phyloP scores from a whole-genome alignment of 2,113 vertebrate genomes.

The Onychostoma macrolepis region DNA sequence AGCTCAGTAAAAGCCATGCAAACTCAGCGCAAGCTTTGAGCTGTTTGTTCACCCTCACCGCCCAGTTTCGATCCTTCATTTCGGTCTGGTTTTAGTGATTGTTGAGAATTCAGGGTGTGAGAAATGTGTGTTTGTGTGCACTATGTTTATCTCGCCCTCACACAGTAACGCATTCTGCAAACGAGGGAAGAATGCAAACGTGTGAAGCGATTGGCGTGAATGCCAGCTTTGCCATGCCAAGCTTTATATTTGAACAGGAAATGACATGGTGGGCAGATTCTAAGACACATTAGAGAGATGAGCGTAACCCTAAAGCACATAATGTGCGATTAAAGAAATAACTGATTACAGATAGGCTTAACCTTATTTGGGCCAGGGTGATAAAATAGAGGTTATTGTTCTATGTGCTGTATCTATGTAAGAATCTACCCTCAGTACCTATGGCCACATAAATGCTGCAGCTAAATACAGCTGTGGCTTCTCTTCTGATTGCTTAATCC shows the following conservation, averaged over 20 bases:
- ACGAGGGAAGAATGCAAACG: not conserved
- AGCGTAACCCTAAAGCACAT: not conserved
- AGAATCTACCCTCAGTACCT: not conserved
- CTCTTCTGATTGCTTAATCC: not conserved
- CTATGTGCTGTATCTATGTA: not conserved
- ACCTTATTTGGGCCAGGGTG: not conserved
- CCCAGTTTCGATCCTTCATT: not conserved
- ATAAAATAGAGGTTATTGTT: not conserved
- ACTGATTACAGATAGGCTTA: not conserved
- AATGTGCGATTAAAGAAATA: not conserved
- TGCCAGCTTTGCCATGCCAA: not conserved
- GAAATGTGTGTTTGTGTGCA: not conserved
- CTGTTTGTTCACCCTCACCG: not conserved
- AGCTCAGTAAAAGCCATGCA: constrained; percentile 17
- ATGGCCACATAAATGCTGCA: not conserved
- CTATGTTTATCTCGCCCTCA: not conserved
- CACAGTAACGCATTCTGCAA: not conserved
- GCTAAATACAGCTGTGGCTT: not conserved
- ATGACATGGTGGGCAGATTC: not conserved
- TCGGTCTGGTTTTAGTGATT: not conserved
- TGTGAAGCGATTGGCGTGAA: not conserved
- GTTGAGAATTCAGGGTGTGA: not conserved
- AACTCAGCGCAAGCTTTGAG: constrained; percentile 34
- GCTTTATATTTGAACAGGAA: constrained; percentile 5
- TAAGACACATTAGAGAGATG: not conserved